Evolutionary conservation across 2,888 invertebrate species (phyloP).

Genomic region (Choristoneura rosaceana): DNA sequence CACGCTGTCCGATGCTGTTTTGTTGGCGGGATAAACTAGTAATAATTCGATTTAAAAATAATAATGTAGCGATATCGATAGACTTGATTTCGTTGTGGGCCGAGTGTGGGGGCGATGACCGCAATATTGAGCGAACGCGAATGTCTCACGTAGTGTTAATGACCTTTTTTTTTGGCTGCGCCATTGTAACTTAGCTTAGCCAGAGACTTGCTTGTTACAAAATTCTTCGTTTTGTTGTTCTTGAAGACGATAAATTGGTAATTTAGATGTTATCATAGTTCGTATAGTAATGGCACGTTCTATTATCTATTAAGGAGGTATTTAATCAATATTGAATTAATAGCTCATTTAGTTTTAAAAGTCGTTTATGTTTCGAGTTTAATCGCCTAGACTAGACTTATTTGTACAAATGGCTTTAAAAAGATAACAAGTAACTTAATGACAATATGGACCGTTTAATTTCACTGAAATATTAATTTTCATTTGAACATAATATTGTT

Average conservation of each 20-base stretch:
- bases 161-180: slow-evolving; percentile 82
- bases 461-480: too few species aligned
- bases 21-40: slow-evolving; percentile 28
- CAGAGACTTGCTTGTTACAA: slow-evolving; percentile 30
- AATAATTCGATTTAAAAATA: slow-evolving; percentile 39
- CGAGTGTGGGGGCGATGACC: slow-evolving; percentile 80
- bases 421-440: too few species aligned
- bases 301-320: too few species aligned
- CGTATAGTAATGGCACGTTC: too few species aligned
- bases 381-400: too few species aligned
- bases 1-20: slow-evolving; percentile 25
- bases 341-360: too few species aligned
- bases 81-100: slow-evolving; percentile 51
- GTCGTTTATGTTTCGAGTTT: too few species aligned
- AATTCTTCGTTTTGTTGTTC: slow-evolving; percentile 1
- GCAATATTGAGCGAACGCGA: slow-evolving; percentile 83
- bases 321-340: too few species aligned
- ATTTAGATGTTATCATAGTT: too few species aligned
- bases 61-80: slow-evolving; percentile 39
- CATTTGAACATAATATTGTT: too few species aligned
- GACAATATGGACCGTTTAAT: too few species aligned
- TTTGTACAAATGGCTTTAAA: too few species aligned
- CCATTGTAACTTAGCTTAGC: slow-evolving; percentile 62
- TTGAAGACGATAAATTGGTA: neutral
- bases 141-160: slow-evolving; percentile 84